phyloP scores from a whole-genome alignment of 2,113 vertebrate species.

The Corydoras maculifer region DNA sequence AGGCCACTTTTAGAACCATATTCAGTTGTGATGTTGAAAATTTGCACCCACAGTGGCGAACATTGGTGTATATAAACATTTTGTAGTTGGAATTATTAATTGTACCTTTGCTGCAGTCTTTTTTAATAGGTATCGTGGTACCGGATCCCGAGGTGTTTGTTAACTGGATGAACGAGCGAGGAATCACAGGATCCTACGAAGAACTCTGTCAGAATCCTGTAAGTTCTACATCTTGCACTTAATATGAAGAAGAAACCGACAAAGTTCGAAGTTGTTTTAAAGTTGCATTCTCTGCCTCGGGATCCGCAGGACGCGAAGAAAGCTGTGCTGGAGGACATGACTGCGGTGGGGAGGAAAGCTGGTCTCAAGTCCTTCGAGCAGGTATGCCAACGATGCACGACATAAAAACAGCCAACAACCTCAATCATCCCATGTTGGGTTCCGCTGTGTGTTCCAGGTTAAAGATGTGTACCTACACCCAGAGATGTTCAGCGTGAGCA shows the following conservation, averaged over 20 bases:
- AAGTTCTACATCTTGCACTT: constrained; percentile 20
- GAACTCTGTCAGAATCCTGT: constrained; percentile 72
- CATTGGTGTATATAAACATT: no score
- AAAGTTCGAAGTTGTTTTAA: no score
- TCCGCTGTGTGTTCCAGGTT: constrained; percentile 49
- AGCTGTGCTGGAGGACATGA: constrained; percentile 66
- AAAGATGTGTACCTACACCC: constrained; percentile 64
- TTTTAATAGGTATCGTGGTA: constrained; percentile 64
- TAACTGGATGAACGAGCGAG: constrained; percentile 60
- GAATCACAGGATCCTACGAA: constrained; percentile 59
- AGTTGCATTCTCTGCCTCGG: neutral
- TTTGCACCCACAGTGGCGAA: no score
- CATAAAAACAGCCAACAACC: no score
- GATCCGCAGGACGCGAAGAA: constrained; percentile 59
- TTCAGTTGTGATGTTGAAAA: no score
- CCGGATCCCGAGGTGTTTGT: constrained; percentile 68
- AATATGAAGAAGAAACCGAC: no score
- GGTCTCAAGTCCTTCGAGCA: constrained; percentile 72
- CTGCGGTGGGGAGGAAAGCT: constrained; percentile 57
- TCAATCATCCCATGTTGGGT: neutral
- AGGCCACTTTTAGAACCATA: no score
- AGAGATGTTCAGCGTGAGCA: constrained; percentile 64
- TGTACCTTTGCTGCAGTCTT: constrained; percentile 50
- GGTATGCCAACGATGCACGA: constrained; percentile 37
- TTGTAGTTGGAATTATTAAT: no score